phyloP scores from a whole-genome alignment of 2,113 vertebrate genomes.

The Periophthalmus modestus region DNA sequence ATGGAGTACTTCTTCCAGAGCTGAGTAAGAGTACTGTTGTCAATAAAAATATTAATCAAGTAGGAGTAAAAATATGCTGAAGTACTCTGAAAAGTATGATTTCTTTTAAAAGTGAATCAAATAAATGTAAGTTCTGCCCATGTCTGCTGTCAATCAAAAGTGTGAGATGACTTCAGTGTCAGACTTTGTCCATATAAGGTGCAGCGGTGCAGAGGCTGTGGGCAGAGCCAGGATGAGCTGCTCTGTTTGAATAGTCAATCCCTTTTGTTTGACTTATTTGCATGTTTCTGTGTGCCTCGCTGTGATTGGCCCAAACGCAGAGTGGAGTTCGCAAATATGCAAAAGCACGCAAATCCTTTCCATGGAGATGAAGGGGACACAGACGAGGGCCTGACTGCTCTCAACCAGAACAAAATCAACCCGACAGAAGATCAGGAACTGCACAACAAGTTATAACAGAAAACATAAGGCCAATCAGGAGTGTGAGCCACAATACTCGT shows the following conservation, averaged over 20 bases:
- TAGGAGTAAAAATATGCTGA: no score
- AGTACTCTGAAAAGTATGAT: no score
- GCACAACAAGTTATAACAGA: neutral
- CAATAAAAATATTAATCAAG: no score
- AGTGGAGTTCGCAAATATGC: slow-evolving; percentile 64
- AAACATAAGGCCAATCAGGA: slow-evolving; percentile 21
- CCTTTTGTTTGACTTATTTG: slow-evolving; percentile 63
- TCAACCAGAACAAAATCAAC: slow-evolving; percentile 32
- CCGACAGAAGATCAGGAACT: slow-evolving; percentile 10
- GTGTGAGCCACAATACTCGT: neutral
- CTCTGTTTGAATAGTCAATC: slow-evolving; percentile 65
- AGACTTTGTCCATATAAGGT: slow-evolving; percentile 27
- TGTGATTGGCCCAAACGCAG: slow-evolving; percentile 60
- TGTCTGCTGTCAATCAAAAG: no score
- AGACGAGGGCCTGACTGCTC: slow-evolving; percentile 4
- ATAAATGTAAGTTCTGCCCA: no score
- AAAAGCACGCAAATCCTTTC: slow-evolving; percentile 74
- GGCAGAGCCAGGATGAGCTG: slow-evolving; percentile 3
- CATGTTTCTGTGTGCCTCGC: slow-evolving; percentile 38
- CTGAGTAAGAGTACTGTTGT: no score
- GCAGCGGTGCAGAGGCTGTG: neutral
- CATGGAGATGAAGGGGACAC: slow-evolving; percentile 11
- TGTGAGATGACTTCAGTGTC: slow-evolving; percentile 3
- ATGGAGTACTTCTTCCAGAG: no score
- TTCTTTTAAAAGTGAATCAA: no score